A percentile compares a stretch with the other conserved stretches of the same genome.
Evolutionary conservation across 2,113 vertebrate genomes (phyloP).

Genomic region (Nothocercus nigrocapillus): DNA sequence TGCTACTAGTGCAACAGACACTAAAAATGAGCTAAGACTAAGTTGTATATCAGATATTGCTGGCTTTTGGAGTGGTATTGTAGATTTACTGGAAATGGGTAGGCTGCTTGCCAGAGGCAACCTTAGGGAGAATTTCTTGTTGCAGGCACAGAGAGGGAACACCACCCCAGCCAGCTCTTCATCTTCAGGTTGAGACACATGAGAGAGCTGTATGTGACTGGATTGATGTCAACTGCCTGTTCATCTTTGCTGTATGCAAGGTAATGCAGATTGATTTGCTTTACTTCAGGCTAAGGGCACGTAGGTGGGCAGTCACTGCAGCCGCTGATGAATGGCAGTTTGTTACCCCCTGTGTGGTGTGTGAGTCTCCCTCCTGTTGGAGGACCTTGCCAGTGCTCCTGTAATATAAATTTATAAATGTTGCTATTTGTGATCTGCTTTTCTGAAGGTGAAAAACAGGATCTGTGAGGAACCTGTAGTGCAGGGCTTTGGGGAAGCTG

Average conservation of each 20-base stretch:
- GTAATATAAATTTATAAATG: background rate
- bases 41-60: background rate
- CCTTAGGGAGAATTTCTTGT: background rate
- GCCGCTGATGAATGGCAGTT: background rate
- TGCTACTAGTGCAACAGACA: background rate
- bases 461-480: background rate
- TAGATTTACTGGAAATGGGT: background rate
- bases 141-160: accelerated
- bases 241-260: background rate
- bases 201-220: background rate
- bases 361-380: background rate
- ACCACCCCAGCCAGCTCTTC: background rate
- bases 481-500: background rate
- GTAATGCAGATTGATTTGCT: background rate
- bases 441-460: background rate
- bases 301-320: background rate
- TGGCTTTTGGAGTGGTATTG: background rate
- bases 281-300: background rate
- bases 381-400: background rate
- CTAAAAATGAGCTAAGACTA: background rate
- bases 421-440: background rate
- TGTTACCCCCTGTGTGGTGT: background rate
- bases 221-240: background rate
- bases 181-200: background rate
- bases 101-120: background rate